Conservation (phyloP, 2,797 vertebrate species). For the Oryzias dopingdopingensis region DNA sequence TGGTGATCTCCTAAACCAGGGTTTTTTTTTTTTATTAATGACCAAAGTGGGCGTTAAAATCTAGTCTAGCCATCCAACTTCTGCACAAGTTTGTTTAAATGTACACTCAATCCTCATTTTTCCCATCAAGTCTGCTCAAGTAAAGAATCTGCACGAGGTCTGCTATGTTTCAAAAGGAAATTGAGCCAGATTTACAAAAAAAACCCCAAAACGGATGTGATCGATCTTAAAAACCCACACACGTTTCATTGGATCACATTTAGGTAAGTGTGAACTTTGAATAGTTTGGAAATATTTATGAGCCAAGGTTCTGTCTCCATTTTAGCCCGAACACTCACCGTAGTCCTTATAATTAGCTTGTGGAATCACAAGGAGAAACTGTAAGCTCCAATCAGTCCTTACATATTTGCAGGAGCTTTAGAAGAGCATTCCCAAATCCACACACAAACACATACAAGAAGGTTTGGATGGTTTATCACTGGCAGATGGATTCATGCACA, state of each 20-base stretch:
- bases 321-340: not conserved
- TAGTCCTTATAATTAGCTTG: slow-evolving; percentile 1
- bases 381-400: slow-evolving; percentile 8
- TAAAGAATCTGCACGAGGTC: too few species aligned
- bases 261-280: not conserved
- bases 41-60: slow-evolving; percentile 37
- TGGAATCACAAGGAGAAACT: slow-evolving; percentile 12
- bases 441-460: slow-evolving; percentile 12
- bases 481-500: slow-evolving; percentile 49
- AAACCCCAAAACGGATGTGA: too few species aligned
- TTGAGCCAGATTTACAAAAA: too few species aligned
- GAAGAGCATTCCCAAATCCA: slow-evolving; percentile 30
- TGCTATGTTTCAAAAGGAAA: too few species aligned
- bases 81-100: not conserved
- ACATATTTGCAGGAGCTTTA: slow-evolving; percentile 19
- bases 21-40: slow-evolving; percentile 40
- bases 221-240: too few species aligned
- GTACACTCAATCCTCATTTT: not conserved
- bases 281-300: too few species aligned
- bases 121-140: too few species aligned
- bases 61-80: slow-evolving; percentile 5
- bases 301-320: too few species aligned
- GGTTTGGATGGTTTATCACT: slow-evolving; percentile 41
- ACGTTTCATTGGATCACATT: not conserved
- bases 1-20: slow-evolving; percentile 47